These are phyloP conservation scores for Cataglyphis livida DNA, from an alignment of 2,888 invertebrate species.

Conservation along the genomic window DNA sequence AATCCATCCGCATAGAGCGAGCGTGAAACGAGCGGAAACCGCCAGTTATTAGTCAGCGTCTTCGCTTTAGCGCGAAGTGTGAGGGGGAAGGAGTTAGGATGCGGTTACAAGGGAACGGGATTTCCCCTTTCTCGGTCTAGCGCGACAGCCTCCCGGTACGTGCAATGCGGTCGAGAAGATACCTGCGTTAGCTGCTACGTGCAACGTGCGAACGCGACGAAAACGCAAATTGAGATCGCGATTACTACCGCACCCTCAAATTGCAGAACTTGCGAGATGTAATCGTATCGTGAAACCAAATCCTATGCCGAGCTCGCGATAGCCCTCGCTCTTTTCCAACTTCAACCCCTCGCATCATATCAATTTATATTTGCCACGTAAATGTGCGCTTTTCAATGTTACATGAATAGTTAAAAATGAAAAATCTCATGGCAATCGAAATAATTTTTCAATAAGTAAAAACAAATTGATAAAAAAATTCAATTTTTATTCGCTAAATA, in stretches of 20 bases:
- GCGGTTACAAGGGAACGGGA: slow-evolving; percentile 65
- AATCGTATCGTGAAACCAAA: slow-evolving; percentile 47
- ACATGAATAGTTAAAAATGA: background rate
- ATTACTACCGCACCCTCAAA: slow-evolving; percentile 67
- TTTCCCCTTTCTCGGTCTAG: slow-evolving; percentile 64
- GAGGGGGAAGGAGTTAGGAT: slow-evolving; percentile 71
- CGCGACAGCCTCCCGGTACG: slow-evolving; percentile 65
- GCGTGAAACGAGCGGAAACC: slow-evolving; percentile 85
- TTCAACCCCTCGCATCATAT: background rate
- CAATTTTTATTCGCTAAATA: background rate
- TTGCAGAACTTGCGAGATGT: slow-evolving; percentile 67
- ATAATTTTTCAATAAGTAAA: background rate
- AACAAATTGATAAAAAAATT: background rate
- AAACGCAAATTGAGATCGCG: slow-evolving; percentile 74
- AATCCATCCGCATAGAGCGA: slow-evolving; percentile 80
- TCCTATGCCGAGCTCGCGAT: slow-evolving; percentile 27
- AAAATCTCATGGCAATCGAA: background rate
- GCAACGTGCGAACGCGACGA: slow-evolving; percentile 74
- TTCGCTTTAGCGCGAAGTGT: slow-evolving; percentile 76
- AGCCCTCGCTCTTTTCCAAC: slow-evolving; percentile 19
- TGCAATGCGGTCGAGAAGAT: slow-evolving; percentile 74
- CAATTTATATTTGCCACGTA: background rate
- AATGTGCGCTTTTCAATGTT: background rate
- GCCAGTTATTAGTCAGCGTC: slow-evolving; percentile 85
- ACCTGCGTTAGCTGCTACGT: slow-evolving; percentile 67